phyloP scores from a whole-genome alignment of 2,113 vertebrate genomes.

The Sardina pilchardus region DNA sequence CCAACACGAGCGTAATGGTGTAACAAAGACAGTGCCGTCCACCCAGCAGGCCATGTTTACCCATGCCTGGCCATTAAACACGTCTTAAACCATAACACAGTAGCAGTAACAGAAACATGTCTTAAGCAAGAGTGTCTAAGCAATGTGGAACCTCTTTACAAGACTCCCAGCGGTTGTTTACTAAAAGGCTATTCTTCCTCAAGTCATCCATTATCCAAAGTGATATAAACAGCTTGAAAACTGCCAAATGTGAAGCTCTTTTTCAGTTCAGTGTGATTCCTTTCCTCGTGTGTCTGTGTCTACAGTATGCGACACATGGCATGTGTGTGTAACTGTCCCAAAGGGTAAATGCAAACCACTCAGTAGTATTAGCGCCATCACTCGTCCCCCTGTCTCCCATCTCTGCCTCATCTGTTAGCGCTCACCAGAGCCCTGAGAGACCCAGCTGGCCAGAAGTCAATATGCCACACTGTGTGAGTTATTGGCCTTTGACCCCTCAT shows the following conservation, averaged over 20 bases:
- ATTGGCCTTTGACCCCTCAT: background rate
- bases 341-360: background rate
- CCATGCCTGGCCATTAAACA: background rate
- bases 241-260: background rate
- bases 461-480: background rate
- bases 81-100: slow-evolving; percentile 2
- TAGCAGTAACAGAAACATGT: background rate
- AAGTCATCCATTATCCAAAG: too few species aligned
- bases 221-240: background rate
- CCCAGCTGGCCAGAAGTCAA: background rate
- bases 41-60: slow-evolving; percentile 8
- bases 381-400: background rate
- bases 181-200: too few species aligned
- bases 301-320: too few species aligned
- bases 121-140: background rate
- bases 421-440: background rate
- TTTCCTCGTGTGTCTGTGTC: too few species aligned
- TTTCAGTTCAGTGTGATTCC: background rate
- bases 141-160: background rate
- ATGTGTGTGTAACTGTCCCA: background rate
- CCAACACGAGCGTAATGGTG: slow-evolving; percentile 24
- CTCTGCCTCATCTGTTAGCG: background rate
- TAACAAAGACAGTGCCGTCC: slow-evolving; percentile 21
- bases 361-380: background rate
- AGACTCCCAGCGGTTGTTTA: background rate